Evolutionary conservation across 2,888 invertebrate species (phyloP), one percentile per base, ranked within the genome.

Genomic region (Galeruca laticollis): DNA sequence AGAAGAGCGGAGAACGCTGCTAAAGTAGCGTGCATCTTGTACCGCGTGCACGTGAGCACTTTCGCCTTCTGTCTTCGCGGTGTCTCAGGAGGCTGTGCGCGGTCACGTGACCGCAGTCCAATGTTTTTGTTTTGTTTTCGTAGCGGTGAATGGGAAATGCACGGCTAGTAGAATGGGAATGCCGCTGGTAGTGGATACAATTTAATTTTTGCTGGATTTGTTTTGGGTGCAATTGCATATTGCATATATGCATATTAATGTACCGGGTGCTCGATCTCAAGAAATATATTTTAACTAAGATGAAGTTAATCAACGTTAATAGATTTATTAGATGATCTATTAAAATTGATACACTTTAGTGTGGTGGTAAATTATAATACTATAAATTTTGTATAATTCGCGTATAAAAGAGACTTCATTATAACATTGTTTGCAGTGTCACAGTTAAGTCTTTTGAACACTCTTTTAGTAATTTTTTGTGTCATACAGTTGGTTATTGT

Each of bases 11-110:
- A 33, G 8, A 57, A 33, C n/a, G 33, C 31, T 35, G 56, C 18
- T 10, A 35, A n/a, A 57, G 56, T 35, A 33, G 56, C 57, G 62
- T 57, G 62, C 62, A 35, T 47, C 59, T 63, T 56, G 72, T 69
- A 60, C 68, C 64, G 71, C 68, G 69, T 59, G 71, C 73, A 72
- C 73, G 73, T 73, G 72, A 73, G 73, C 72, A 71, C 74, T 74
- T 71, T 74, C 74, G 74, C 74, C 71, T 72, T 71, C 71, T 66
- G 70, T 68, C 68, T 71, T 71, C 64, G 70, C 49, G 63, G 54
- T 37, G 71, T 64, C 68, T 68, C 52, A 65, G 59, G 69, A 69
- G 56, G 66, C 66, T 61, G 70, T 60, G 52, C 57, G 70, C 37
- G 57, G 61, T 71, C 70, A 73, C 74, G 73, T 71, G 74, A 72